phyloP scores from a whole-genome alignment of 2,113 vertebrate species.

The Natator depressus region DNA sequence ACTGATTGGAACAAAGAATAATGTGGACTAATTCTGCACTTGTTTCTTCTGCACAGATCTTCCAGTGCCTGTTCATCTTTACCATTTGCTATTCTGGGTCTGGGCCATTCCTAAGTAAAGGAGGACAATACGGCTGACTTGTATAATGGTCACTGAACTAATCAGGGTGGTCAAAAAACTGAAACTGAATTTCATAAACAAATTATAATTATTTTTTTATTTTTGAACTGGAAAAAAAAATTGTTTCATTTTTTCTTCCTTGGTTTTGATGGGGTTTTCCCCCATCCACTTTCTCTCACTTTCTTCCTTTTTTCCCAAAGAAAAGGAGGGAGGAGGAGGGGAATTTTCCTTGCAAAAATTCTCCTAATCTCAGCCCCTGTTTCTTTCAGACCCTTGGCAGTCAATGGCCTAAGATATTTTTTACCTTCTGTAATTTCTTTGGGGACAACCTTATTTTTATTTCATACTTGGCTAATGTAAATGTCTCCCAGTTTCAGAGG shows the following conservation, averaged over 20 bases:
- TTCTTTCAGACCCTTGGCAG: background rate
- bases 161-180: constrained; percentile 12
- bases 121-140: background rate
- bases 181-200: constrained; percentile 34
- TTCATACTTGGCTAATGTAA: constrained; percentile 35
- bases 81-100: background rate
- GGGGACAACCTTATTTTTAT: constrained; percentile 31
- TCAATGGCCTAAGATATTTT: constrained; percentile 10
- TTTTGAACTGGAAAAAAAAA: background rate
- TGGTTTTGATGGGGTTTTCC: background rate
- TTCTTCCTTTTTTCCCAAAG: background rate
- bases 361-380: background rate
- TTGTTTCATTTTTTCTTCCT: background rate
- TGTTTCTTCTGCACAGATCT: background rate
- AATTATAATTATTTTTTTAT: background rate
- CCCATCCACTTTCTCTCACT: background rate
- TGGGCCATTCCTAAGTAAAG: accelerated
- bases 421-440: constrained; percentile 35
- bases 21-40: background rate
- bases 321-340: background rate
- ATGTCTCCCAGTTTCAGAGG: background rate
- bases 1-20: background rate
- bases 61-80: background rate
- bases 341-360: background rate
- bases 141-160: background rate